Evolutionary conservation across 2,888 invertebrate genomes (phyloP).

Genomic region (Physocephala rufipes): DNA sequence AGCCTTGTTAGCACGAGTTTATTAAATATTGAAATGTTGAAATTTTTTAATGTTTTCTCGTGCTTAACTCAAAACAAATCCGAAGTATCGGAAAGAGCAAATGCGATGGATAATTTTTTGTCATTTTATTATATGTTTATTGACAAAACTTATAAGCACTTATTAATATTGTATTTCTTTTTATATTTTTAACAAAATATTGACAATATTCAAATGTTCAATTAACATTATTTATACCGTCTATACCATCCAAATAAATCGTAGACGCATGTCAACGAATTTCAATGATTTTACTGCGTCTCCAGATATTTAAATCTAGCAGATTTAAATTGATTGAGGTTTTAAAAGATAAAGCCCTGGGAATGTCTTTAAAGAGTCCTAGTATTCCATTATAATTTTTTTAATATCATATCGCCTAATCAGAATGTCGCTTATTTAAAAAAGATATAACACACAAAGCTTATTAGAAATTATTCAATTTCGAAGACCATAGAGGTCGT

Average conservation of each 20-base stretch:
- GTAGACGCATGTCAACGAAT: constrained; percentile 40
- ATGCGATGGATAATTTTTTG: neutral
- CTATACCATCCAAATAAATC: constrained; percentile 19
- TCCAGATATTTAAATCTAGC: too few relatives aligned
- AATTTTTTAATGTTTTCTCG: constrained; percentile 7
- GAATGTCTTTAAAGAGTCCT: too few relatives aligned
- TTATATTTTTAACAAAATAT: constrained; percentile 4
- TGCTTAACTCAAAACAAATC: neutral
- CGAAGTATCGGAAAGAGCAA: neutral
- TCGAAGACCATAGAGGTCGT: too few relatives aligned
- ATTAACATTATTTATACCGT: constrained; percentile 33
- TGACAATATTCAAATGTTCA: constrained; percentile 39
- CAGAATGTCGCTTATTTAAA: too few relatives aligned
- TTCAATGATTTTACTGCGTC: constrained; percentile 23
- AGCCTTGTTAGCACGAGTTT: constrained; percentile 56
- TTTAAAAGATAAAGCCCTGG: too few relatives aligned
- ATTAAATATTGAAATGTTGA: constrained; percentile 7
- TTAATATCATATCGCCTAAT: too few relatives aligned
- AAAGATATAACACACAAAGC: too few relatives aligned
- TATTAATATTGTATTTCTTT: constrained; percentile 9
- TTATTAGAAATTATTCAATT: too few relatives aligned
- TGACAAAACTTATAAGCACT: constrained; percentile 5
- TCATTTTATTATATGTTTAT: neutral
- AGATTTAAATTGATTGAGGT: too few relatives aligned
- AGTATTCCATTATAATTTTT: too few relatives aligned